Percentiles rank a stretch among this genome's conserved stretches.
Evolutionary conservation across 2,797 vertebrate species (phyloP).

Genomic region (Ataeniobius toweri): DNA sequence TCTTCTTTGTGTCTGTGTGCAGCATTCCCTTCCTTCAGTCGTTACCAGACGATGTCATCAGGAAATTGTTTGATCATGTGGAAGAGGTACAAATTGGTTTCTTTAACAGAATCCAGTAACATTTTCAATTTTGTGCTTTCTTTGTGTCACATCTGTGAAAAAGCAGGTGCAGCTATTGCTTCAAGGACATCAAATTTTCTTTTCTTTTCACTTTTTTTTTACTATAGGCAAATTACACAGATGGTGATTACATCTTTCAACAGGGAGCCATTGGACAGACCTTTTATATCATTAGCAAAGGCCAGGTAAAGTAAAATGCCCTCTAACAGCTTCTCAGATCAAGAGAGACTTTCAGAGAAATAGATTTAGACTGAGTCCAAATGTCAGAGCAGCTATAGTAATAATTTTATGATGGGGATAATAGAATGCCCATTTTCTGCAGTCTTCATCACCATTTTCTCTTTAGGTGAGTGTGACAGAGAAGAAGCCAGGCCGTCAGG

Average conservation of each 20-base stretch:
- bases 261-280: slow-evolving; percentile 75
- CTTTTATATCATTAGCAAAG: slow-evolving; percentile 80
- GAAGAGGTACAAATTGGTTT: slow-evolving; percentile 74
- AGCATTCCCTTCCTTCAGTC: slow-evolving; percentile 78
- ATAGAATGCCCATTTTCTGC: slow-evolving; percentile 29
- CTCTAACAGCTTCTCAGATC: slow-evolving; percentile 11
- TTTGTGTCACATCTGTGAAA: slow-evolving; percentile 8
- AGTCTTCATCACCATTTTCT: slow-evolving; percentile 13
- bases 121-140: slow-evolving; percentile 22
- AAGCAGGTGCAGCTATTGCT: slow-evolving; percentile 10
- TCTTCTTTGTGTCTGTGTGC: slow-evolving; percentile 36
- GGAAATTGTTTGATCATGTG: slow-evolving; percentile 75
- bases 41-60: slow-evolving; percentile 76
- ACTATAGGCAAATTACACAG: slow-evolving; percentile 71
- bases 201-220: slow-evolving; percentile 16
- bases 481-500: slow-evolving; percentile 61
- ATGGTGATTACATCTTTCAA: slow-evolving; percentile 76
- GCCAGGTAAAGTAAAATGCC: slow-evolving; percentile 72
- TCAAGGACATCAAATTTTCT: neutral
- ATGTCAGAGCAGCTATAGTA: slow-evolving; percentile 40
- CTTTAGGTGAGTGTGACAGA: slow-evolving; percentile 78
- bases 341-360: slow-evolving; percentile 31
- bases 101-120: slow-evolving; percentile 29
- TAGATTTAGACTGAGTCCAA: slow-evolving; percentile 32
- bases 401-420: slow-evolving; percentile 31